Evolutionary conservation across 2,888 invertebrate genomes (phyloP).

Genomic region (Tipula helvola): DNA sequence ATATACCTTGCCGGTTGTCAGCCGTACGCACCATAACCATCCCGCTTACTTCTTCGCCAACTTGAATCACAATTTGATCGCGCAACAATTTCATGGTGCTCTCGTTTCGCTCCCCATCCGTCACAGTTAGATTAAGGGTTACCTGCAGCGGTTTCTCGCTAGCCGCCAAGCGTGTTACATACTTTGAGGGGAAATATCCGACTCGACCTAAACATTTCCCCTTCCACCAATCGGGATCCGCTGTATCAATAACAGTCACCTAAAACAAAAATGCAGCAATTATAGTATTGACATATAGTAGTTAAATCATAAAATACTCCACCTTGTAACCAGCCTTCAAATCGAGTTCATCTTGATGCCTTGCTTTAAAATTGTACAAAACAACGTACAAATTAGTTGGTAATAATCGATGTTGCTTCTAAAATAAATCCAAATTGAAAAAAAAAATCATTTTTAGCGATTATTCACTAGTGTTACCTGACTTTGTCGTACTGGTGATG

Average conservation of each 20-base stretch:
- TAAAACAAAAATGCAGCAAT: constrained; percentile 22
- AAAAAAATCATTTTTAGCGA: constrained; percentile 16
- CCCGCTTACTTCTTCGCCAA: constrained; percentile 81
- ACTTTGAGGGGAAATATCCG: constrained; percentile 91
- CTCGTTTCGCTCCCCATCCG: constrained; percentile 55
- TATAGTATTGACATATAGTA: too few relatives aligned
- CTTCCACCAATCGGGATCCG: constrained; percentile 96
- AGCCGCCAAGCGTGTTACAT: constrained; percentile 79
- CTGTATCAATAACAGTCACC: constrained; percentile 86
- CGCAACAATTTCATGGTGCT: constrained; percentile 68
- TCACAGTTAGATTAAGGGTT: constrained; percentile 73
- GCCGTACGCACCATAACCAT: constrained; percentile 90
- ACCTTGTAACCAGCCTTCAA: constrained; percentile 76
- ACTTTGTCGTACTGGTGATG: constrained; percentile 61
- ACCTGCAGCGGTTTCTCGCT: constrained; percentile 88
- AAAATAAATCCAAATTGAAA: constrained; percentile 5
- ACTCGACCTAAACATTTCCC: constrained; percentile 83
- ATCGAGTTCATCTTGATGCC: constrained; percentile 88
- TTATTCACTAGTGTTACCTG: constrained; percentile 24
- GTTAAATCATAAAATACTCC: neutral
- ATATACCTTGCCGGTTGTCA: constrained; percentile 83
- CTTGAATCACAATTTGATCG: constrained; percentile 86
- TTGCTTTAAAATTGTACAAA: constrained; percentile 86
- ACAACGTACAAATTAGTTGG: constrained; percentile 90
- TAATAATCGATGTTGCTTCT: constrained; percentile 74